Evolutionary conservation across 2,888 invertebrate species (phyloP).

Genomic region (Petrolisthes cinctipes): DNA sequence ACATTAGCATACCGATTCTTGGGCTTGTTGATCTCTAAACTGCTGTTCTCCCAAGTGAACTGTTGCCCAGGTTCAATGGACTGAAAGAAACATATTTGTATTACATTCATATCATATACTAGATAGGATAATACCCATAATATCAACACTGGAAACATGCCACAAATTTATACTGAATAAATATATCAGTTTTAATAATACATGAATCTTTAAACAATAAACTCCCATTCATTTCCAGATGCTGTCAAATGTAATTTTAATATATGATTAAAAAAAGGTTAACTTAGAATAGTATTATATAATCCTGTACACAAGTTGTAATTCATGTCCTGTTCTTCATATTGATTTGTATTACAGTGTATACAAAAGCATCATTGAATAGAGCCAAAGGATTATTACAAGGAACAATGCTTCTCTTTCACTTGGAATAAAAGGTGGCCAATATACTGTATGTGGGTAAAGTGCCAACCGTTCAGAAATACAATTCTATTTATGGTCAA

Average conservation of each 20-base stretch:
- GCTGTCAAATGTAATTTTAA: background rate
- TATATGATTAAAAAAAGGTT: background rate
- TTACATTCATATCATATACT: background rate
- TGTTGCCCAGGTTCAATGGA: constrained; percentile 99
- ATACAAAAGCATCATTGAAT: too few relatives aligned
- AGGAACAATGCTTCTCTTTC: too few relatives aligned
- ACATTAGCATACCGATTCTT: constrained; percentile 99
- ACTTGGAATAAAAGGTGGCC: too few relatives aligned
- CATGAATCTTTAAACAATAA: background rate
- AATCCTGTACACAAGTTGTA: background rate
- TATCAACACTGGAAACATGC: background rate
- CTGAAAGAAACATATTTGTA: constrained; percentile 68
- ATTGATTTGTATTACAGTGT: background rate
- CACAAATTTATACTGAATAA: background rate
- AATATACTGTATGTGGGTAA: too few relatives aligned
- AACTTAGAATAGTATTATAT: background rate
- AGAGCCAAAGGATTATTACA: too few relatives aligned
- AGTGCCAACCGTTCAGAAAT: too few relatives aligned
- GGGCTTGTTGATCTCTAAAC: constrained; percentile 96
- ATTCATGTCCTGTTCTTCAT: background rate
- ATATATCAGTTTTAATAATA: background rate
- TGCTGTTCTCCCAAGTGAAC: constrained; percentile 99
- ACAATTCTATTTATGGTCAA: too few relatives aligned
- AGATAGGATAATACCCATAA: background rate
- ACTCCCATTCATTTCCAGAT: background rate